phyloP scores from a whole-genome alignment of 2,888 invertebrate species.

The Corythucha ciliata region DNA sequence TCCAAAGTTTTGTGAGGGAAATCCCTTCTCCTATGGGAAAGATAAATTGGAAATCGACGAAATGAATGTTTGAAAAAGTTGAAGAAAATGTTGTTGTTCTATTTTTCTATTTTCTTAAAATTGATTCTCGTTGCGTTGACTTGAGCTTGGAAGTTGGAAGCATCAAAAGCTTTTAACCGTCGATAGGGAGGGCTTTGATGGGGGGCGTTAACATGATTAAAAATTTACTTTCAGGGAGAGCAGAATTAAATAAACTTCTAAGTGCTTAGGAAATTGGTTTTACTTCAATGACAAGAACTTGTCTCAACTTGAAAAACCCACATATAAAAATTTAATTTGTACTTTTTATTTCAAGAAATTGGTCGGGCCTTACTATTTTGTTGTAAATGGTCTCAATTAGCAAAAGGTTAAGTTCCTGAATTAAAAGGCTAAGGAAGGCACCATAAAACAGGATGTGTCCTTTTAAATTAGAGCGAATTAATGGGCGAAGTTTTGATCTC shows the following conservation, averaged over 20 bases:
- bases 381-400: slow-evolving; percentile 31
- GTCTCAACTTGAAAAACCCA: too few relatives aligned
- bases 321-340: too few relatives aligned
- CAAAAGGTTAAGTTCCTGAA: slow-evolving; percentile 28
- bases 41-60: too few relatives aligned
- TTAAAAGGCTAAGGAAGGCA: slow-evolving; percentile 30
- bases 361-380: too few relatives aligned
- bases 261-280: slow-evolving; percentile 25
- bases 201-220: slow-evolving; percentile 4
- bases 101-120: not conserved
- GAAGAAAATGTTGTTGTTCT: too few relatives aligned
- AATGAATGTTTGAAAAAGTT: too few relatives aligned
- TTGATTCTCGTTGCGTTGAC: not conserved
- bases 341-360: too few relatives aligned
- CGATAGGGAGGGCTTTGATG: not conserved
- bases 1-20: too few relatives aligned
- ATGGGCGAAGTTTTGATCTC: slow-evolving; percentile 32
- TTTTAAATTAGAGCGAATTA: slow-evolving; percentile 32
- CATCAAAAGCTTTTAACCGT: slow-evolving; percentile 2
- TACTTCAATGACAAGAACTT: too few relatives aligned
- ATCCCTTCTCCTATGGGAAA: not conserved
- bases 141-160: too few relatives aligned
- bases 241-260: slow-evolving; percentile 24
- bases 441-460: slow-evolving; percentile 31
- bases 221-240: slow-evolving; percentile 1